Evolutionary conservation across 2,888 invertebrate genomes (phyloP), one percentile per base, ranked within the genome.

Genomic region (Lottia scabra): DNA sequence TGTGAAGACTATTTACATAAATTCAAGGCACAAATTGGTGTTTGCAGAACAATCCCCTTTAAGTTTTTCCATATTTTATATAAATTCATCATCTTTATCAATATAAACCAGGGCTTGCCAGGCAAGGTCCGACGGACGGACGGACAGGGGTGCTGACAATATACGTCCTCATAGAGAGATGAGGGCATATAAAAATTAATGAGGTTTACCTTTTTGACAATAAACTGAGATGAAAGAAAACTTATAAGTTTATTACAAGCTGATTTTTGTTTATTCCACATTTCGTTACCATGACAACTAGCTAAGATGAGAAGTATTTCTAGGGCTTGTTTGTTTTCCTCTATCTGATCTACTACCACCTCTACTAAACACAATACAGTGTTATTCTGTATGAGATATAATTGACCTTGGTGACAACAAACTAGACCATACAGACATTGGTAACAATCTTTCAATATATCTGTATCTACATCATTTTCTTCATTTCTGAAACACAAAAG

Each of bases 381-480:
- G 23, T 67, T 66, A 38, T 63, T 73, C 19, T 73, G 65, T 38
- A 78, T 45, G 48, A 82, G 70, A 65, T 70, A 63, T 27, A 78
- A 68, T 23, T 73, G 67, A 16, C 80, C 80, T n/a, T 70, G 63
- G 26, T 69, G 56, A 44, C 80, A 72, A 62, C 68, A 72, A 71
- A 76, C 74, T 62, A 82, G 69, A 46, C 75, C 76, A 64, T 75
- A 77, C 27, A 78, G 72, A 72, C 80, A 79, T 23, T 75, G 73
- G 65, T 79, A 80, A 12, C 76, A 76, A 66, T 81, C 80, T 68
- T 79, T 76, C n/a, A 81, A 74, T 71, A 80, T 45, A 65, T 73
- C 75, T 19, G 48, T 64, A 23, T 71, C 76, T 23, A 66, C 23
- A 16, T 15, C 27, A 26, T 81, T 79, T 43, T 63, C 68, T 8